phyloP scores from a whole-genome alignment of 2,113 vertebrate species.

The Polyodon spathula region DNA sequence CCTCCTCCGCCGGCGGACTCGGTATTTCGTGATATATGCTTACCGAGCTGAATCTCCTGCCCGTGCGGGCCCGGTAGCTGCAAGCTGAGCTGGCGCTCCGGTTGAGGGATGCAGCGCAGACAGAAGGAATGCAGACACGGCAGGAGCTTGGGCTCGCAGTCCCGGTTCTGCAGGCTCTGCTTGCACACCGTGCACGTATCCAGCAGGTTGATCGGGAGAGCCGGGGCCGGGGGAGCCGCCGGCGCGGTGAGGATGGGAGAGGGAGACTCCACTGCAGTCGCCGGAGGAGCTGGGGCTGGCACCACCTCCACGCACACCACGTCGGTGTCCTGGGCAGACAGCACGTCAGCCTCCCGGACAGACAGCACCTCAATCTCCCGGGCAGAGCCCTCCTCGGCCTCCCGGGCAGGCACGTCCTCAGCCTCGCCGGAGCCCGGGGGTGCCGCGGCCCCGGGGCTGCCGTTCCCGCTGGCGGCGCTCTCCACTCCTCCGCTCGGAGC shows the following conservation, averaged over 20 bases:
- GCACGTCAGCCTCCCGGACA: too few species aligned
- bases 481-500: conserved; percentile 46
- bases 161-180: conserved; percentile 84
- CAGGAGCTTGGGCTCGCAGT: conserved; percentile 89
- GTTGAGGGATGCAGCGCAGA: conserved; percentile 84
- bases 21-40: too few species aligned
- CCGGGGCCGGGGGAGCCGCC: conserved; percentile 47
- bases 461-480: conserved; percentile 40
- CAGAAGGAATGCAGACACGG: conserved; percentile 95
- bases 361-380: too few species aligned
- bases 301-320: not conserved
- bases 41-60: conserved; percentile 89
- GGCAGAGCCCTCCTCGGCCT: too few species aligned
- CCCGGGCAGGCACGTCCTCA: too few species aligned
- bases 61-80: conserved; percentile 80
- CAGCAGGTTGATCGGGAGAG: conserved; percentile 66
- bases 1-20: too few species aligned
- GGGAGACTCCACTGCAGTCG: conserved; percentile 42
- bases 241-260: conserved; percentile 56
- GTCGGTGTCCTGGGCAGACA: not conserved
- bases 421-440: conserved; percentile 26
- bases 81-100: conserved; percentile 84
- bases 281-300: not conserved
- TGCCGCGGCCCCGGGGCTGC: conserved; percentile 33
- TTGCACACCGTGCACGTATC: conserved; percentile 93